phyloP scores from a whole-genome alignment of 2,797 vertebrate genomes.

The Scomberomorus guttatus region DNA sequence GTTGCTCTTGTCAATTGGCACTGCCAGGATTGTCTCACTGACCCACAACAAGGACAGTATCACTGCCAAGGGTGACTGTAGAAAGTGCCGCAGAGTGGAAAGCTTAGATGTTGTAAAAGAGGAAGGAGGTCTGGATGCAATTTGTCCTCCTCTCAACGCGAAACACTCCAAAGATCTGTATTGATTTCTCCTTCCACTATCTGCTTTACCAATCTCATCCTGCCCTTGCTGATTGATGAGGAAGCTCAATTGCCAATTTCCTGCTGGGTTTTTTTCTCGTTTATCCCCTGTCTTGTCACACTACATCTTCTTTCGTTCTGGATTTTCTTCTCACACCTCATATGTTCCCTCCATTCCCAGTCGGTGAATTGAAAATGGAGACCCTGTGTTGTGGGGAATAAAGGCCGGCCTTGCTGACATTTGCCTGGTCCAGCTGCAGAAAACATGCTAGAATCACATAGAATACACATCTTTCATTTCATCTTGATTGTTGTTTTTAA shows the following conservation, averaged over 20 bases:
- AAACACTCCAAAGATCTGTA: not conserved
- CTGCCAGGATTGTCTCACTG: not conserved
- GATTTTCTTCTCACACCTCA: not conserved
- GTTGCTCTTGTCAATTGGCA: not conserved
- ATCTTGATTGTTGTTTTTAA: not conserved
- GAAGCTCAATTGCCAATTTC: constrained; percentile 10
- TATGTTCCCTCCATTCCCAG: not conserved
- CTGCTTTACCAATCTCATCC: constrained; percentile 32
- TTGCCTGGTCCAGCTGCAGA: constrained; percentile 1
- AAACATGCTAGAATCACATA: not conserved
- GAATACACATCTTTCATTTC: not conserved
- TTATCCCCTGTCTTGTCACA: constrained; percentile 3
- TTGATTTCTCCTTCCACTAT: constrained; percentile 25
- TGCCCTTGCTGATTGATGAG: constrained; percentile 43
- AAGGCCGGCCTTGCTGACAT: not conserved
- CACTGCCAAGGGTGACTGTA: not conserved
- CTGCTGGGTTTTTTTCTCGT: not conserved
- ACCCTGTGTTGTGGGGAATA: not conserved
- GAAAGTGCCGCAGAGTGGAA: not conserved
- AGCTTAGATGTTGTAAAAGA: not conserved
- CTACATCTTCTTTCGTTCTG: not conserved
- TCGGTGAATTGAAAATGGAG: not conserved
- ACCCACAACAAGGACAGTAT: not conserved
- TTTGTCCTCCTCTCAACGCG: not conserved
- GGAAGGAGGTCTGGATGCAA: not conserved